A percentile compares a stretch with the other conserved stretches of the same genome.
Conservation (phyloP, 1,140 invertebrate genomes). For the Cotesia typhae region DNA sequence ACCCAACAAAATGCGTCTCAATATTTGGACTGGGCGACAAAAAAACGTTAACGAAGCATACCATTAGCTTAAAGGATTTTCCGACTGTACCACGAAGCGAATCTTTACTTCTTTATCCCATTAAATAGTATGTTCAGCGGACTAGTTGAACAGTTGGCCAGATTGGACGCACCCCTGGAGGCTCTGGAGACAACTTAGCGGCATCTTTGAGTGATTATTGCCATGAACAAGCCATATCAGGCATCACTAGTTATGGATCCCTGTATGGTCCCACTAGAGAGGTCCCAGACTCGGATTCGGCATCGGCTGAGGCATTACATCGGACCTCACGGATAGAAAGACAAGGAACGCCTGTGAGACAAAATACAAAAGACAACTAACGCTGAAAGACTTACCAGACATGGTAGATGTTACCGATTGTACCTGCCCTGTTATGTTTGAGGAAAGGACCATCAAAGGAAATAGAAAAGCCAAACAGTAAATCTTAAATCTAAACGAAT, state of each 20-base stretch:
- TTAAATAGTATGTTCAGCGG: not conserved
- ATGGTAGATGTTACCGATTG: not conserved
- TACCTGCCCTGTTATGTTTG: too few species aligned
- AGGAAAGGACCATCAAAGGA: not conserved
- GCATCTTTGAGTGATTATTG: slow-evolving; percentile 14
- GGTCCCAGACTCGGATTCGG: not conserved
- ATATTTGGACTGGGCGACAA: slow-evolving; percentile 39
- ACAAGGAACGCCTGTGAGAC: not conserved
- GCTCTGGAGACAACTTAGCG: not conserved
- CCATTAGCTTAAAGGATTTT: slow-evolving; percentile 26
- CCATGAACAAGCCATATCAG: slow-evolving; percentile 6
- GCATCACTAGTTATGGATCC: too few species aligned
- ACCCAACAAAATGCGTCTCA: slow-evolving; percentile 19
- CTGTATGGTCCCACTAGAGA: too few species aligned
- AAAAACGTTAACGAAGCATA: slow-evolving; percentile 40
- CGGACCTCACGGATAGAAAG: slow-evolving; percentile 4
- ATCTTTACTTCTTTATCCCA: slow-evolving; percentile 7
- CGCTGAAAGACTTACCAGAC: slow-evolving; percentile 4
- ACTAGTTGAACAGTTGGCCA: too few species aligned
- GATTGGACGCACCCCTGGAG: not conserved
- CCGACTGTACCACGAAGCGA: not conserved
- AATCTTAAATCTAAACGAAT: not conserved
- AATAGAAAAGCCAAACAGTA: slow-evolving; percentile 10
- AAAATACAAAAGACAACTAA: not conserved
- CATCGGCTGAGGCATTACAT: not conserved